Evolutionary conservation across 2,888 invertebrate genomes (phyloP).

Genomic region (Antitype chi): DNA sequence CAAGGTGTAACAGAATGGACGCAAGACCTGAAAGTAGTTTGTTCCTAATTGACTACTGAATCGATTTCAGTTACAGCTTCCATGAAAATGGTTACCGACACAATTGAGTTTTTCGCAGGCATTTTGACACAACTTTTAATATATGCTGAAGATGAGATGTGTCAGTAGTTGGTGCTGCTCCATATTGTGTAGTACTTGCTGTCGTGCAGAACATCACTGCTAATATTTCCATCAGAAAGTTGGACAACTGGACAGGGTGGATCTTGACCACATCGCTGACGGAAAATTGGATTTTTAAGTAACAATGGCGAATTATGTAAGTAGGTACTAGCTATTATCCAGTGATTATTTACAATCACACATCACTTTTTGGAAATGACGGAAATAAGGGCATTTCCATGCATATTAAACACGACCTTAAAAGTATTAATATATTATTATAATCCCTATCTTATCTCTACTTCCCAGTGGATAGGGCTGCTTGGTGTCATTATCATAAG

Average conservation of each 20-base stretch:
- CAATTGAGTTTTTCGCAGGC: too few species aligned
- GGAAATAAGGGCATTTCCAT: conserved; percentile 8
- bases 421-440: conserved; percentile 2
- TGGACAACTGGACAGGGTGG: background rate
- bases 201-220: background rate
- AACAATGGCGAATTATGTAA: background rate
- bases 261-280: background rate
- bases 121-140: too few species aligned
- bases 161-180: background rate
- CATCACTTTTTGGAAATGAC: background rate
- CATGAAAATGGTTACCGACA: too few species aligned
- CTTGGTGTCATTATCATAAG: conserved; percentile 1
- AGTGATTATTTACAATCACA: background rate
- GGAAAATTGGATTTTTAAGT: background rate
- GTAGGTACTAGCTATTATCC: background rate
- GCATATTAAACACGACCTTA: conserved; percentile 4
- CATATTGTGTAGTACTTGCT: background rate
- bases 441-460: conserved; percentile 7
- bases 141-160: background rate
- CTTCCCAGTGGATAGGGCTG: conserved; percentile 12
- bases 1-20: too few species aligned
- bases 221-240: background rate
- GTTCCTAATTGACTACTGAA: too few species aligned
- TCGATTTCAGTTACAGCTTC: background rate
- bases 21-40: too few species aligned